Evolutionary conservation across 2,888 invertebrate species (phyloP), one percentile per base, ranked within the genome.

Genomic region (Margaritifera margaritifera): DNA sequence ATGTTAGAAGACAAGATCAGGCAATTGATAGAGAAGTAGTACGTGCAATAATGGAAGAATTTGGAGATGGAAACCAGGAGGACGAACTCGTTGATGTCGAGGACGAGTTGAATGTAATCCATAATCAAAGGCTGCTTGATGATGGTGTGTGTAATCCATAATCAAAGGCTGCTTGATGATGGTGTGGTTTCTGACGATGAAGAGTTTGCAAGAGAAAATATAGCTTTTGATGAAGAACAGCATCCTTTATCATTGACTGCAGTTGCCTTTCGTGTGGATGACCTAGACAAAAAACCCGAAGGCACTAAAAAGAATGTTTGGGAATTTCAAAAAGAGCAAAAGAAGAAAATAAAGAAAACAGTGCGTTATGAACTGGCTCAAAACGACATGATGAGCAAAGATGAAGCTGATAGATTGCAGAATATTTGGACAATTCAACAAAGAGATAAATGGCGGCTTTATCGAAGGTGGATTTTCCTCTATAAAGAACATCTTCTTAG

Each of bases 381-480:
- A 11, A 60, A 55, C 11, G 80, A 83, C 22, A 68, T 63, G 6
- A 80, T 86, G 84, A 66, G 59, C 20, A 73, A 77, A 25, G 78
- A 75, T 6, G 82, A 85, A 62, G 78, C 71, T 18, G 57, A 62
- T 4, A 20, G 52, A 3, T 64, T 86, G 18, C 55, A 57, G 8
- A 80, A 81, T 80, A 80, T 85, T 18, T 79, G 88, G 78, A 76
- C 80, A 61, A 76, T 87, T 59, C 54, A 79, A 53, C 80, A 83
- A 58, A 22, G 73, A 15, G 76, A 88, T 6, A 88, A 90, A 68
- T 92, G 91, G 91, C 86, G 79, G 11, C 71, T 90, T 42, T 91
- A 91, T 72, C 82, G 85, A 25, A 68, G 72, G 62, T 90, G 90
- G 90, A 74, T 86, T 31, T 31, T 31, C 6, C 31, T 31, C 31